A percentile compares a stretch with the other conserved stretches of the same genome.
These are phyloP conservation scores for Enteromius mattozi DNA, from an alignment of 2,797 vertebrate species.

Conservation along the genomic window DNA sequence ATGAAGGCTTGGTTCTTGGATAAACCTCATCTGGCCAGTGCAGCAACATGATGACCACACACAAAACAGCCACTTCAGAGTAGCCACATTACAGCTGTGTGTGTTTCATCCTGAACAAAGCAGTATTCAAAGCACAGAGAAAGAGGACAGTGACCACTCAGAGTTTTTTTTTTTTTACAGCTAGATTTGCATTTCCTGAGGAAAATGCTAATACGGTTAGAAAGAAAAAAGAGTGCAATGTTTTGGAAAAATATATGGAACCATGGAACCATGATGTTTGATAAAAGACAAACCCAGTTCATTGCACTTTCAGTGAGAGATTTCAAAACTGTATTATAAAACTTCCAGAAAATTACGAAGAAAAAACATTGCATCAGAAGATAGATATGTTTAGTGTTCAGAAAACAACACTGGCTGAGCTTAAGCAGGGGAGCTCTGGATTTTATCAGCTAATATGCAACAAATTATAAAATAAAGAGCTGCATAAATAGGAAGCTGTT, in stretches of 20 bases:
- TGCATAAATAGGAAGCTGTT: neutral
- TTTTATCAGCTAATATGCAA: neutral
- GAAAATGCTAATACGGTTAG: neutral
- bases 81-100: neutral
- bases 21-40: constrained; percentile 9
- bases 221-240: neutral
- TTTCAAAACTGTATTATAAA: neutral
- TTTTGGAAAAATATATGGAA: neutral
- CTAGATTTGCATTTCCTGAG: constrained; percentile 15
- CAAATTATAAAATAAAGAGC: neutral
- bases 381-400: neutral
- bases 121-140: constrained; percentile 1
- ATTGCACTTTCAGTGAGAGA: neutral
- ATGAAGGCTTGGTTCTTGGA: constrained; percentile 2
- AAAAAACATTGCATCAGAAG: neutral
- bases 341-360: neutral
- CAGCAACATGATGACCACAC: constrained; percentile 19
- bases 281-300: neutral
- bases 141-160: constrained; percentile 4
- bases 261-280: neutral
- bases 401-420: constrained; percentile 1
- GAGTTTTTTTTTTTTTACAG: neutral
- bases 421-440: constrained; percentile 13
- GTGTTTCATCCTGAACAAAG: constrained; percentile 12
- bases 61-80: constrained; percentile 6